These are phyloP conservation scores for Thymallus thymallus DNA, from an alignment of 2,113 vertebrate genomes.

Conservation along the genomic window DNA sequence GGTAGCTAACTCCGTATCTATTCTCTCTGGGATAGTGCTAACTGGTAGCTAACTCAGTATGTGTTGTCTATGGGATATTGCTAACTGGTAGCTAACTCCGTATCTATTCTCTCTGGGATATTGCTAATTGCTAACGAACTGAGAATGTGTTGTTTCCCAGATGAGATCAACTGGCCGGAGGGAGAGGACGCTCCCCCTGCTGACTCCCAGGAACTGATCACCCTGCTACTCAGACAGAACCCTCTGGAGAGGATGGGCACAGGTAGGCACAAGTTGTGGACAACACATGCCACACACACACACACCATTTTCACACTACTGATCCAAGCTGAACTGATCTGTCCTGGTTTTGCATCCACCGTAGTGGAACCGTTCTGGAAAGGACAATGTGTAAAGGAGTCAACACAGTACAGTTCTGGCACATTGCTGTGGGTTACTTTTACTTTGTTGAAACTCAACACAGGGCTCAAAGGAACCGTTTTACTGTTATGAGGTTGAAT, in stretches of 20 bases:
- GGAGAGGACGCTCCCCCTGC: constrained; percentile 90
- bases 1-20: not conserved
- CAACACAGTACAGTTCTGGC: too few species aligned
- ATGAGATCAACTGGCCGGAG: constrained; percentile 97
- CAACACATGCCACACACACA: not conserved
- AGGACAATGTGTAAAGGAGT: too few species aligned
- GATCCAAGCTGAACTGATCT: not conserved
- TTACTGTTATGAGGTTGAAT: too few species aligned
- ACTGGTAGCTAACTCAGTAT: not conserved
- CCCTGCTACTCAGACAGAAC: constrained; percentile 90
- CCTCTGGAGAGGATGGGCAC: constrained; percentile 92
- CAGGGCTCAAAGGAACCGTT: too few species aligned
- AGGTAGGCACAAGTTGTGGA: constrained; percentile 69
- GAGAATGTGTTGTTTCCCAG: constrained; percentile 60
- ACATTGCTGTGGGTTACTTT: too few species aligned
- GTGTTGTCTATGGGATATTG: not conserved
- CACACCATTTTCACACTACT: not conserved
- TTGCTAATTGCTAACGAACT: not conserved
- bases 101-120: not conserved
- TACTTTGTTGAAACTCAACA: too few species aligned
- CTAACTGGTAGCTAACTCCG: not conserved
- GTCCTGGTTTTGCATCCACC: not conserved
- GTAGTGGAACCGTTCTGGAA: constrained; percentile 1
- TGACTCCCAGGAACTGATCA: constrained; percentile 90
- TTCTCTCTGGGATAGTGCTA: not conserved